Conservation (phyloP, 2,888 invertebrate genomes). For the Trimorus sp. region DNA sequence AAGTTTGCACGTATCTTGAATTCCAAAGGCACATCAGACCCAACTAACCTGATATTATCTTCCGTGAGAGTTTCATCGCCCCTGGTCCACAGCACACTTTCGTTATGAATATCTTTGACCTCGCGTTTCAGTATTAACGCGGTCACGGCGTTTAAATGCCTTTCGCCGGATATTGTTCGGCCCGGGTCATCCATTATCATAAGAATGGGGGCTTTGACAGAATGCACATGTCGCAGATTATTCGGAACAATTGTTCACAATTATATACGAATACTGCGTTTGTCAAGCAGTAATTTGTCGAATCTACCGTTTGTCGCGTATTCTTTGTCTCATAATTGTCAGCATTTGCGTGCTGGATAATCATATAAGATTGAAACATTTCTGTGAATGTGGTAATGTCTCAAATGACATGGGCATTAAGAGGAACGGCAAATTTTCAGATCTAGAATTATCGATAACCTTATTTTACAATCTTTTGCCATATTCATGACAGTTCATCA, state of each 20-base stretch:
- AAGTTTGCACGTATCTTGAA: slow-evolving; percentile 40
- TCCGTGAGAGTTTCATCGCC: slow-evolving; percentile 82
- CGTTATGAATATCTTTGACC: slow-evolving; percentile 81
- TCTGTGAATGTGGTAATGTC: too few species aligned
- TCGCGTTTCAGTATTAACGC: slow-evolving; percentile 83
- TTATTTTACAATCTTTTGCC: too few species aligned
- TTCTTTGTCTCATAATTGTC: not conserved
- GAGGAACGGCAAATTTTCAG: too few species aligned
- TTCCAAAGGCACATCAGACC: slow-evolving; percentile 33
- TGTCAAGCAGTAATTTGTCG: slow-evolving; percentile 31
- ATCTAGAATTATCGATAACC: too few species aligned
- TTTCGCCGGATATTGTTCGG: slow-evolving; percentile 83
- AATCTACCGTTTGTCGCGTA: slow-evolving; percentile 5
- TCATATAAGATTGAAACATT: too few species aligned
- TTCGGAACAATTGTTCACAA: slow-evolving; percentile 41
- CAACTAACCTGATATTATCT: slow-evolving; percentile 83
- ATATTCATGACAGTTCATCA: too few species aligned
- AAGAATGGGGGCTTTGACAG: slow-evolving; percentile 83
- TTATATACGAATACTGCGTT: slow-evolving; percentile 23
- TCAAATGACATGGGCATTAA: too few species aligned
- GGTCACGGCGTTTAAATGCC: slow-evolving; percentile 85
- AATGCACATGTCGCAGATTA: slow-evolving; percentile 29
- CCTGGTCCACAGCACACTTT: slow-evolving; percentile 83
- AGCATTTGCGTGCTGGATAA: too few species aligned
- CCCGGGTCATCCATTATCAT: slow-evolving; percentile 85